Conservation (phyloP, 2,888 invertebrate species). For the Napeogenes inachia region DNA sequence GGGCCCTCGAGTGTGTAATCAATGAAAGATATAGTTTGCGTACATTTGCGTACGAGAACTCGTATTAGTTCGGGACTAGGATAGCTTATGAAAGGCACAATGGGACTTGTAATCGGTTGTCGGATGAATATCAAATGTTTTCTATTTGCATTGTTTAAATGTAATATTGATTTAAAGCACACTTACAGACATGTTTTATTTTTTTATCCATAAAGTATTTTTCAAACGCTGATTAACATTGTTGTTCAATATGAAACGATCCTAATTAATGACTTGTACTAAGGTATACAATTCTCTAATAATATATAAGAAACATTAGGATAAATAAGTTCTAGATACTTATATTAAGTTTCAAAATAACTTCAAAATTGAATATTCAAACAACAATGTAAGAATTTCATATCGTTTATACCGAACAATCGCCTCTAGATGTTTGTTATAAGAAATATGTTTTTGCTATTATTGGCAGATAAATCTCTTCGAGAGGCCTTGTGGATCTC, state of each 20-base stretch:
- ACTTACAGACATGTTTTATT: conserved; percentile 3
- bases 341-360: neutral
- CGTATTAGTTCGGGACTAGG: conserved; percentile 23
- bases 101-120: conserved; percentile 7
- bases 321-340: neutral
- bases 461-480: conserved; percentile 58
- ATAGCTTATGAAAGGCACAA: conserved; percentile 12
- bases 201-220: conserved; percentile 1
- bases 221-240: neutral
- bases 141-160: conserved; percentile 7
- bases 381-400: conserved; percentile 19
- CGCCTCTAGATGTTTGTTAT: conserved; percentile 44
- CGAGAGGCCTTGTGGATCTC: conserved; percentile 48
- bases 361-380: conserved; percentile 7
- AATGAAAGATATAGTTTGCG: conserved; percentile 55
- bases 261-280: too few species aligned
- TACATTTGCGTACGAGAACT: conserved; percentile 43
- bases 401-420: conserved; percentile 30
- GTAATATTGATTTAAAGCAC: conserved; percentile 10
- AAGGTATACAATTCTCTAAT: too few species aligned
- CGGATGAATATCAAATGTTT: conserved; percentile 8
- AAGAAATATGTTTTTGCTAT: conserved; percentile 44
- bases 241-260: neutral
- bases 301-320: neutral
- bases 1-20: conserved; percentile 53